Base-by-base conservation (phyloP, 2,888 invertebrate genomes). In the Theretra japonica region DNA sequence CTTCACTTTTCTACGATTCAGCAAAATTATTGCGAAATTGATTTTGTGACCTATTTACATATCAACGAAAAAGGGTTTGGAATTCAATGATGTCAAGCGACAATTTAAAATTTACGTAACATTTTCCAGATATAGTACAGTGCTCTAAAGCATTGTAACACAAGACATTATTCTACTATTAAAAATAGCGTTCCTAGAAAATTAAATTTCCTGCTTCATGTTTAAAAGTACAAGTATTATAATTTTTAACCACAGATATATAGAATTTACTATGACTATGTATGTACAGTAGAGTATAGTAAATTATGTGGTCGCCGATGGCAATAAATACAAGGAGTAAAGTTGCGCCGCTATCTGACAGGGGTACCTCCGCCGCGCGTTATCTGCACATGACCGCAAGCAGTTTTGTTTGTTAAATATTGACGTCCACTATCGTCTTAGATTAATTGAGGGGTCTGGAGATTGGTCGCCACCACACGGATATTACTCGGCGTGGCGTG, bases 371-470 rank as follows among this genome's bases (percentile, higher is more conserved):
- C 73, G 62, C 33, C 62, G 7, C 30, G 74, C 75, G 68, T 70
- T 75, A 74, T 79, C 76, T 76, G 28, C 73, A 70, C 68, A 69
- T 71, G 75, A 74, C 74, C 70, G 76, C 73, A 72, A 69, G 33
- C 70, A 73, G 53, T 70, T 69, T 68, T 70, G 53, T 70, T 70
- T 73, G 73, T 70, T 70, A 56, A 59, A 68, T 71, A 58, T 68
- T 48, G 57, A 71, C 71, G 68, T 58, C 60, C 70, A 28, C 68
- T 60, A 70, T 70, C 70, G 57, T 59, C 41, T 8, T 30, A 53
- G 17, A 62, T 70, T 65, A 41, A 65, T 48, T 48, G 65, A 17
- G 65, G 23, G 62, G 62, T 23, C 30, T 7, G 60, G n/a, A n/a
- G 60, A 53, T 53, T 53, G 4, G 53, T n/a, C 53, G 48, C 17